phyloP scores from a whole-genome alignment of 2,797 vertebrate genomes.

The Esox lucius region DNA sequence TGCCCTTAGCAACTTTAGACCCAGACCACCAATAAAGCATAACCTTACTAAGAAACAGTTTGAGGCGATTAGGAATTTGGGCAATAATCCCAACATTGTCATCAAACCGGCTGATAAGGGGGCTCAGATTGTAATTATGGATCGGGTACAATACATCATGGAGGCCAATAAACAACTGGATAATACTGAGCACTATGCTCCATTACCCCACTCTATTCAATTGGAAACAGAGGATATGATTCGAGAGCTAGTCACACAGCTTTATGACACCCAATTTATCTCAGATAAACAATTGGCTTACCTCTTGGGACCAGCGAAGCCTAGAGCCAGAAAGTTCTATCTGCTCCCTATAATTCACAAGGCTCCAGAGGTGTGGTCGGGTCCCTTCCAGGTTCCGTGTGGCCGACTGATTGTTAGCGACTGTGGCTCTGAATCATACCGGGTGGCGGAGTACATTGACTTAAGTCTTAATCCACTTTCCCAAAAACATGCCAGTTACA shows the following conservation, averaged over 20 bases:
- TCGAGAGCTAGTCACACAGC: background rate
- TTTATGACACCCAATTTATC: background rate
- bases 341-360: constrained; percentile 14
- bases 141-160: background rate
- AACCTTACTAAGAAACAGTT: background rate
- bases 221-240: background rate
- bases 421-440: background rate
- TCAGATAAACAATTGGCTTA: background rate
- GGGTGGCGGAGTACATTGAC: no score
- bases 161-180: background rate
- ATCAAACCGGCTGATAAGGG: constrained; percentile 19
- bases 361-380: background rate
- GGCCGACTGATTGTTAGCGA: background rate
- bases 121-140: background rate
- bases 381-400: background rate
- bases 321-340: background rate
- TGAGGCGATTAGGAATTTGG: background rate
- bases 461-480: no score
- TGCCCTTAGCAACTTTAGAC: background rate
- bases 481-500: no score
- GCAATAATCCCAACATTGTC: background rate
- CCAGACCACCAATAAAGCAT: background rate
- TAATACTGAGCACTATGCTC: background rate
- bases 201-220: background rate
- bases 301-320: background rate